A percentile compares a stretch with the other conserved stretches of the same genome.
phyloP scores from a whole-genome alignment of 2,888 invertebrate species.

The Orchesellides sinensis region DNA sequence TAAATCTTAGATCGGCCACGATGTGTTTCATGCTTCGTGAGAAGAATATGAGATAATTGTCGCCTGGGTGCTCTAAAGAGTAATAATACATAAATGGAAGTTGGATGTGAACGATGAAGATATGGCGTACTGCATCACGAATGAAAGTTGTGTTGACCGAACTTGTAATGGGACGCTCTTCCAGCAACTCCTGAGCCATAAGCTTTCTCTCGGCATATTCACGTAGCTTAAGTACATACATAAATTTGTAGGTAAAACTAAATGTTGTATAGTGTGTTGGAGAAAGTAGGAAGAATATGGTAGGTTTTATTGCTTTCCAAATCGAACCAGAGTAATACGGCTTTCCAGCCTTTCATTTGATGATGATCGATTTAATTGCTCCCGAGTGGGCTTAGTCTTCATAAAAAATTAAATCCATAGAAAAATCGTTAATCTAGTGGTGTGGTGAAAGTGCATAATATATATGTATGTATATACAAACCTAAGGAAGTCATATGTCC shows the following conservation, averaged over 20 bases:
- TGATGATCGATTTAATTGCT: constrained; percentile 66
- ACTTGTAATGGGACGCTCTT: too few species aligned
- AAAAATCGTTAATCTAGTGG: constrained; percentile 8
- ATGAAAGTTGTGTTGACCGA: too few species aligned
- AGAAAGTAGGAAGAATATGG: constrained; percentile 16
- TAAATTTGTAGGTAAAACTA: too few species aligned
- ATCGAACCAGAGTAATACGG: constrained; percentile 51
- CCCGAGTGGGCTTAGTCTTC: constrained; percentile 47
- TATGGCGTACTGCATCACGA: too few species aligned
- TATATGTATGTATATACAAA: background rate
- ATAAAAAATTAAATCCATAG: background rate
- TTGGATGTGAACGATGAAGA: constrained; percentile 21
- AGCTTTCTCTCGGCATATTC: background rate
- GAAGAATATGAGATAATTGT: constrained; percentile 68
- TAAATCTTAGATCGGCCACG: constrained; percentile 65
- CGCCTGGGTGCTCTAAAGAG: constrained; percentile 64
- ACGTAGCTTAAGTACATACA: too few species aligned
- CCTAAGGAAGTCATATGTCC: background rate
- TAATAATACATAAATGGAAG: constrained; percentile 61
- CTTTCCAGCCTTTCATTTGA: constrained; percentile 33
- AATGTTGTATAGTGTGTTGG: too few species aligned
- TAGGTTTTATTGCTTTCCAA: constrained; percentile 59
- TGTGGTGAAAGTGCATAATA: background rate
- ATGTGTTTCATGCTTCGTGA: constrained; percentile 64
- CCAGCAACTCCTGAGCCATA: too few species aligned